Percentiles rank a stretch among this genome's conserved stretches.
Conservation (phyloP, 1,140 invertebrate genomes). For the Oedothorax gibbosus region DNA sequence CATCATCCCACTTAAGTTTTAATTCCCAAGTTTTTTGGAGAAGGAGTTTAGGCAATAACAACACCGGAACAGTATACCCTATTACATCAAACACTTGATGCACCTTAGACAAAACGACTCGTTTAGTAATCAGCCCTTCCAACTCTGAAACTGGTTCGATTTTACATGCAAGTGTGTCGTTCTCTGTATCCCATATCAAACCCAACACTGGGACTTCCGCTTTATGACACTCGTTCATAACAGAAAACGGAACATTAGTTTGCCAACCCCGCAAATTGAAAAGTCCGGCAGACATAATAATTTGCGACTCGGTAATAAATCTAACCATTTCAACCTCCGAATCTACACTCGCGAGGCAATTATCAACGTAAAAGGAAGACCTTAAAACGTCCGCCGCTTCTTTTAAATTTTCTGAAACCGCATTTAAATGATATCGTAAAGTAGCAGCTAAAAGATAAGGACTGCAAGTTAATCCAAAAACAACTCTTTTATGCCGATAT, state of each 20-base stretch:
- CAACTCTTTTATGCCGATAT: constrained; percentile 32
- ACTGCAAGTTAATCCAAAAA: constrained; percentile 25
- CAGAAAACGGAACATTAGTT: background rate
- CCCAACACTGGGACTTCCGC: constrained; percentile 22
- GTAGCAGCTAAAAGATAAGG: constrained; percentile 31
- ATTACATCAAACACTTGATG: constrained; percentile 18
- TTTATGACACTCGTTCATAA: background rate
- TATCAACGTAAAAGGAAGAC: constrained; percentile 39
- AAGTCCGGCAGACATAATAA: constrained; percentile 2
- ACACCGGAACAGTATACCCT: constrained; percentile 11
- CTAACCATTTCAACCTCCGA: constrained; percentile 3
- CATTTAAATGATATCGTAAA: constrained; percentile 14
- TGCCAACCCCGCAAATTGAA: constrained; percentile 33
- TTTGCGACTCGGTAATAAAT: constrained; percentile 19
- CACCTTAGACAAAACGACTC: constrained; percentile 5
- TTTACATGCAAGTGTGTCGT: constrained; percentile 16
- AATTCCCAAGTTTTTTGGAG: constrained; percentile 29
- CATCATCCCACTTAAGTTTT: constrained; percentile 38
- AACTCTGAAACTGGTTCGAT: background rate
- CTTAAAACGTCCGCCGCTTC: constrained; percentile 1
- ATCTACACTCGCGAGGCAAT: constrained; percentile 30
- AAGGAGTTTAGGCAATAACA: constrained; percentile 27
- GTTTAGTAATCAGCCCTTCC: background rate
- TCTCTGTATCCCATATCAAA: background rate
- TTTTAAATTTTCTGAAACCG: constrained; percentile 14